Evolutionary conservation across 2,888 invertebrate species (phyloP).

Genomic region (Mythimna vitellina): DNA sequence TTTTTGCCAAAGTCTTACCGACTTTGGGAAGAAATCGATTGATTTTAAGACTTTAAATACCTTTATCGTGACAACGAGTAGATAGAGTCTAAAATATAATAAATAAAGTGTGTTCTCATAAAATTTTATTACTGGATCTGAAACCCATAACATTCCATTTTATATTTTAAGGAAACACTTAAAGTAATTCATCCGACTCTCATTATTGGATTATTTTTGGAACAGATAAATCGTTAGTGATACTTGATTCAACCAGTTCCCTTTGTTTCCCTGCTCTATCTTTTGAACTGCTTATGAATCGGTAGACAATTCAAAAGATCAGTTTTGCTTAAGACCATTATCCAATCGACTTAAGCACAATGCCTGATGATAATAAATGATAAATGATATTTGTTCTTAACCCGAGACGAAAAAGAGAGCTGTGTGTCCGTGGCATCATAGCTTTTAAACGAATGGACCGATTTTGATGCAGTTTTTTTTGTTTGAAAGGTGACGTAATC

Average conservation of each 20-base stretch:
- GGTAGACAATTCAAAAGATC: neutral
- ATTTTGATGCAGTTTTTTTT: too few relatives aligned
- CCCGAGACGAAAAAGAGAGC: too few relatives aligned
- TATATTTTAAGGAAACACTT: constrained; percentile 17
- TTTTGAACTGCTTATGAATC: neutral
- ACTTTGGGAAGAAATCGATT: neutral
- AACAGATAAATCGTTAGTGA: constrained; percentile 15
- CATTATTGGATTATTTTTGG: constrained; percentile 21
- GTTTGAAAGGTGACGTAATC: too few relatives aligned
- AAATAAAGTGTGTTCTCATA: neutral
- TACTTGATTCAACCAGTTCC: constrained; percentile 8
- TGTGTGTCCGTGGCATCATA: too few relatives aligned
- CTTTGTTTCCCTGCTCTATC: neutral
- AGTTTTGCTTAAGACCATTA: too few relatives aligned
- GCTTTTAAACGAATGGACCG: too few relatives aligned
- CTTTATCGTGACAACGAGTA: too few relatives aligned
- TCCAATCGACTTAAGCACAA: neutral
- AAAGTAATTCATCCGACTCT: neutral
- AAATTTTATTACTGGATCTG: constrained; percentile 19
- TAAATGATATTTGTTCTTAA: too few relatives aligned
- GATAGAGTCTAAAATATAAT: neutral
- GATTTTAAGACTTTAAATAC: neutral
- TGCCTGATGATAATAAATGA: neutral
- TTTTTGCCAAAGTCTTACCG: too few relatives aligned
- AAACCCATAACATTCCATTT: constrained; percentile 10